Conservation (phyloP, 92 coral and sea anemone species). For the Chrysogorgia sp. region DNA sequence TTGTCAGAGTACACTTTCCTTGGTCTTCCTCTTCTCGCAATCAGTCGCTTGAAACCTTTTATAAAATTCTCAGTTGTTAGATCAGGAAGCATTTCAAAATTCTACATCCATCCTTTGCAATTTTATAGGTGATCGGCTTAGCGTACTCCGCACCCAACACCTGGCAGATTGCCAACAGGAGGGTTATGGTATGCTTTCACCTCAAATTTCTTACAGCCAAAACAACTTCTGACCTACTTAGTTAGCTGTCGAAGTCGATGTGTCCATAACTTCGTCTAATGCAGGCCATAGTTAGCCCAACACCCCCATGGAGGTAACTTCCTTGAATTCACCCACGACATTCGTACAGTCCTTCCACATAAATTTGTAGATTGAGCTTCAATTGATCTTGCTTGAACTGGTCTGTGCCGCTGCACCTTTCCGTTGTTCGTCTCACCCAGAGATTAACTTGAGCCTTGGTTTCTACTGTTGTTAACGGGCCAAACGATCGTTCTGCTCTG, state of each 20-base stretch:
- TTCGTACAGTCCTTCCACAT: constrained; percentile 42
- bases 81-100: constrained; percentile 28
- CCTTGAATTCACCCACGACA: constrained; percentile 59
- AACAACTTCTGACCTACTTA: neutral
- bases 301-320: constrained; percentile 20
- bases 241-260: constrained; percentile 13
- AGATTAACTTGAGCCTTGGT: constrained; percentile 41
- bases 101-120: neutral
- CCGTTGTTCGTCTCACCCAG: constrained; percentile 52
- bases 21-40: constrained; percentile 16
- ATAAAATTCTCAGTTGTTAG: constrained; percentile 24
- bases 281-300: neutral
- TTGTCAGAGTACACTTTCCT: neutral
- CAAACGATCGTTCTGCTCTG: constrained; percentile 21
- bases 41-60: neutral
- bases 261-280: constrained; percentile 4
- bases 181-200: neutral
- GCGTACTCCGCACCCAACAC: constrained; percentile 25
- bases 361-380: constrained; percentile 46
- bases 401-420: constrained; percentile 34
- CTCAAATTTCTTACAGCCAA: constrained; percentile 1
- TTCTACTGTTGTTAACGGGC: constrained; percentile 64
- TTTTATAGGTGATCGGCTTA: constrained; percentile 30
- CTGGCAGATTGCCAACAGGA: neutral
- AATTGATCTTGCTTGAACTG: constrained; percentile 39